Evolutionary conservation across 2,888 invertebrate species (phyloP).

Genomic region (Idaea aversata): DNA sequence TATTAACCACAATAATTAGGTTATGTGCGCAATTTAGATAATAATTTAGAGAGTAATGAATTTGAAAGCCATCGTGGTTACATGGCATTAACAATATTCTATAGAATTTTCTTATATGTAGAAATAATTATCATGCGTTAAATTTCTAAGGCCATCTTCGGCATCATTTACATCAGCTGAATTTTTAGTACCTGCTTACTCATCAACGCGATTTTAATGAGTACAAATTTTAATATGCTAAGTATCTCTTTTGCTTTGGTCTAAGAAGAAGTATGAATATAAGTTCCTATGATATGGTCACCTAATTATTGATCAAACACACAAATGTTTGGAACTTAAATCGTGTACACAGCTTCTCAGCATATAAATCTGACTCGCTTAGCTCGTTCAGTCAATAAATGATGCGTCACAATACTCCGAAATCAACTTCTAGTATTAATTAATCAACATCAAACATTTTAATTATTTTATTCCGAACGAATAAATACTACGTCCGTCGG

Average conservation of each 20-base stretch:
- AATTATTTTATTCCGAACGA: slow-evolving; percentile 46
- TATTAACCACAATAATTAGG: slow-evolving; percentile 23
- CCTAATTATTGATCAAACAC: no score
- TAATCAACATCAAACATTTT: slow-evolving; percentile 52
- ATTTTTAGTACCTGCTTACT: no score
- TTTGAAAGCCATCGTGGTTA: slow-evolving; percentile 3
- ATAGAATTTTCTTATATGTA: background rate
- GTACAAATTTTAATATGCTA: no score
- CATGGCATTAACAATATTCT: background rate
- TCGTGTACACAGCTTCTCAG: no score
- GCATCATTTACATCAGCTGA: slow-evolving; percentile 10
- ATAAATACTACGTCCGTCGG: slow-evolving; percentile 19
- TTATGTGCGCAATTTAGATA: slow-evolving; percentile 22
- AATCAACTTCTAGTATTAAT: slow-evolving; percentile 50
- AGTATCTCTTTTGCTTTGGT: no score
- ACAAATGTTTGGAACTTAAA: no score
- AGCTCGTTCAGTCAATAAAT: background rate
- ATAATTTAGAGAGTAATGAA: slow-evolving; percentile 6
- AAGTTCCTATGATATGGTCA: no score
- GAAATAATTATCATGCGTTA: background rate
- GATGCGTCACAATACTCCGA: slow-evolving; percentile 18
- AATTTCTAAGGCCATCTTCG: background rate
- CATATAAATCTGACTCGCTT: slow-evolving; percentile 30
- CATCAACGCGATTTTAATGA: no score
- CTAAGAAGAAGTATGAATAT: no score